A percentile compares a stretch with the other conserved stretches of the same genome.
These are phyloP conservation scores for Heterodera carotae DNA, from an alignment of 1,140 invertebrate species.

Conservation along the genomic window DNA sequence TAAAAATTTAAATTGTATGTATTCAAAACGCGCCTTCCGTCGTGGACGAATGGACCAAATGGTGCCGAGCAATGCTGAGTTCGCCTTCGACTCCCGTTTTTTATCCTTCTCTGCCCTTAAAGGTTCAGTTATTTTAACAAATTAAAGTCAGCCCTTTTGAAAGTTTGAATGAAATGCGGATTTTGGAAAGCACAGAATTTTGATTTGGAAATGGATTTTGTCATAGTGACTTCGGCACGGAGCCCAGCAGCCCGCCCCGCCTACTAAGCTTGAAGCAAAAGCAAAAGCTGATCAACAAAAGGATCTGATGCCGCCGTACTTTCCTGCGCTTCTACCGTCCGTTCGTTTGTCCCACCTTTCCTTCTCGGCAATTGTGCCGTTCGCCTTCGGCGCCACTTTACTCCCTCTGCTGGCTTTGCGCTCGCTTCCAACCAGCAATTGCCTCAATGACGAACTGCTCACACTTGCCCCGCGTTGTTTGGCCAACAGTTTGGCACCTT, in stretches of 20 bases:
- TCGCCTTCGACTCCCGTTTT: conserved; percentile 33
- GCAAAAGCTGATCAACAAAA: conserved; percentile 6
- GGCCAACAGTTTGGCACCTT: background rate
- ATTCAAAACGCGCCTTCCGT: conserved; percentile 20
- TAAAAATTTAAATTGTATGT: background rate
- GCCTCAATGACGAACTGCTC: conserved; percentile 12
- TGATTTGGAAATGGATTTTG: too few relatives aligned
- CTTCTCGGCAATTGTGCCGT: background rate
- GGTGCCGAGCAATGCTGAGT: conserved; percentile 32
- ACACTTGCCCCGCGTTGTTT: background rate
- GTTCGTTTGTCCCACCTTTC: conserved; percentile 1
- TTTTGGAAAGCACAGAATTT: too few relatives aligned
- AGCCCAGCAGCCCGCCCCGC: background rate
- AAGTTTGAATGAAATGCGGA: too few relatives aligned
- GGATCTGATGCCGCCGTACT: background rate
- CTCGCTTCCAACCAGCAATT: conserved; percentile 21
- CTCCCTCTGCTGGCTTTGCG: conserved; percentile 11
- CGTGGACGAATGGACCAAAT: conserved; percentile 31
- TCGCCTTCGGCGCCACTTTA: conserved; percentile 26
- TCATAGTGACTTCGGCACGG: too few relatives aligned
- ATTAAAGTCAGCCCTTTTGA: too few relatives aligned
- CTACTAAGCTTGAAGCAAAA: background rate
- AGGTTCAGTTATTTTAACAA: background rate
- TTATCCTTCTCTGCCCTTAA: conserved; percentile 27
- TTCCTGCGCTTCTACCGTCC: background rate